Base-by-base conservation (phyloP, 1,140 invertebrate genomes). In the Bactericera cockerelli region DNA sequence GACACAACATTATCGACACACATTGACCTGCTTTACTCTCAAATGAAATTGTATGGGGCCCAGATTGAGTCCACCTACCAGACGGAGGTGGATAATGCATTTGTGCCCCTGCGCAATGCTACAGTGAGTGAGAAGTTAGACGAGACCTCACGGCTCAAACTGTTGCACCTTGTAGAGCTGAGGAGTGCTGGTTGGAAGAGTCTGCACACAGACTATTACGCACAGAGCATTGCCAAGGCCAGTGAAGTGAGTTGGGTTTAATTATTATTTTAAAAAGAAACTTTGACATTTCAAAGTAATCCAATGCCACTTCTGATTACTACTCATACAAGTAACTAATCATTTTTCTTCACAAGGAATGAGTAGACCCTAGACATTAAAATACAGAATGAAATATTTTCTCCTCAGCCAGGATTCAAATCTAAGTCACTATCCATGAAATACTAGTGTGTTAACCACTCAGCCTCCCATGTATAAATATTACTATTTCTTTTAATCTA, bases 121-220 rank as follows among this genome's bases (percentile, higher is more conserved):
- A 87, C 85, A 65, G 83, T 88, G 72, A 84, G 89, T 73, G 73
- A 74, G 60, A 78, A 80, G 67, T 74, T 92, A 62, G 86, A 89
- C 71, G 78, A 83, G 67, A 79, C 83, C 68, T 85, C 84, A 65
- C 79, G 89, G 71, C 77, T 89, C 69, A 82, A 88, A 72, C 77
- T 93, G 63, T 77, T 93, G 67, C 87, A 92, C 76, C 74, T 92
- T 36, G 89, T 93, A 63, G 89, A 93, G 75, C 75, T 92, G 63
- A 76, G 89, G 70, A 88, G 88, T 55, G 86, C 86, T 70, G 80
- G 85, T 66, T 93, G 89, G 89, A 55, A 59, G 6, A 13, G 16
- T 11, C 28, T 16, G 8, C 38, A 39, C 22, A 58, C 56, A 6
- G 56, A 38, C 36, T 58, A 49, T 49, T 36, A 42, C 21, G 13